Evolutionary conservation across 2,888 invertebrate species (phyloP).

Genomic region (Mystacides longicornis): DNA sequence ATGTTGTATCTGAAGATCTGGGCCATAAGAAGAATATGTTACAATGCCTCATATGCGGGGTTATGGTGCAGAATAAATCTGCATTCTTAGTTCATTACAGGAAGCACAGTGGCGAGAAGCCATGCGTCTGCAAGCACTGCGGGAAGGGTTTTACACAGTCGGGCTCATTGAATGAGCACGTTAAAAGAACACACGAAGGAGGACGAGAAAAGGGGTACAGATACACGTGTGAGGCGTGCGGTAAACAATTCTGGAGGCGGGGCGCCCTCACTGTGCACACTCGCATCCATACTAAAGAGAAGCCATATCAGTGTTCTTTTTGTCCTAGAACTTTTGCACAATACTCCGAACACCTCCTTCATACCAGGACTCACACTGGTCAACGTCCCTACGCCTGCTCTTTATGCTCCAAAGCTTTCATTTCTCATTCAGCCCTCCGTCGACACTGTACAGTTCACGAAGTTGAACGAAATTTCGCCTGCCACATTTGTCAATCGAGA

Average conservation of each 20-base stretch:
- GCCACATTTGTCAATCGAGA: slow-evolving; percentile 16
- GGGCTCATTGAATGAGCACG: slow-evolving; percentile 16
- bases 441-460: slow-evolving; percentile 17
- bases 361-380: slow-evolving; percentile 34
- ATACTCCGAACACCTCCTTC: slow-evolving; percentile 33
- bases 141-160: slow-evolving; percentile 15
- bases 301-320: slow-evolving; percentile 36
- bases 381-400: slow-evolving; percentile 18
- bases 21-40: slow-evolving; percentile 12
- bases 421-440: slow-evolving; percentile 8
- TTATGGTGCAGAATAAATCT: slow-evolving; percentile 14
- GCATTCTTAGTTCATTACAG: slow-evolving; percentile 19
- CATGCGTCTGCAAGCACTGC: slow-evolving; percentile 14
- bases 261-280: slow-evolving; percentile 36
- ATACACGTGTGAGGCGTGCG: slow-evolving; percentile 38
- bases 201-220: slow-evolving; percentile 4
- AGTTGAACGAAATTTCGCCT: slow-evolving; percentile 19
- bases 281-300: slow-evolving; percentile 40
- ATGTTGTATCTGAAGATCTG: slow-evolving; percentile 2
- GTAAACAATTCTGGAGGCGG: slow-evolving; percentile 38
- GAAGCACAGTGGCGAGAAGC: slow-evolving; percentile 20
- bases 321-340: slow-evolving; percentile 37
- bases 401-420: slow-evolving; percentile 18
- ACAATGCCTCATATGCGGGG: slow-evolving; percentile 11
- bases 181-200: slow-evolving; percentile 10